Evolutionary conservation across 2,113 vertebrate species (phyloP).

Genomic region (Delphinus delphis): DNA sequence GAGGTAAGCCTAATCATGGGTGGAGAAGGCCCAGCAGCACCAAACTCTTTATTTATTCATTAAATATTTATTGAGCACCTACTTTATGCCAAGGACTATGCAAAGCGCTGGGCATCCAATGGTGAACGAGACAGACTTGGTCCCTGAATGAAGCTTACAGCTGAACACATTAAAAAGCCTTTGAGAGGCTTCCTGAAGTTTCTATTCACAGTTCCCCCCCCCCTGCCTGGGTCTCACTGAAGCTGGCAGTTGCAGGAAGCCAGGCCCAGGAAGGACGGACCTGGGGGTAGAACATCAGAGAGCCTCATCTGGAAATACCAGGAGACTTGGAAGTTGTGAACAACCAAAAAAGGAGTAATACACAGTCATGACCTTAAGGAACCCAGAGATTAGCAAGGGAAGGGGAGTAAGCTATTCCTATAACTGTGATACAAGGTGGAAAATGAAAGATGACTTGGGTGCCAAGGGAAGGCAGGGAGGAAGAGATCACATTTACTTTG

Average conservation of each 20-base stretch:
- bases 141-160: not conserved
- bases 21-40: not conserved
- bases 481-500: not conserved
- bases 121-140: not conserved
- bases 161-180: not conserved
- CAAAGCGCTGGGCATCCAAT: not conserved
- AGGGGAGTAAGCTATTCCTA: not conserved
- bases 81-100: not conserved
- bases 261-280: not conserved
- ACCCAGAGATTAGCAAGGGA: not conserved
- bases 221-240: not conserved
- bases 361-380: not conserved
- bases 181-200: not conserved
- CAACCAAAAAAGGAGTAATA: not conserved
- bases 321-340: not conserved
- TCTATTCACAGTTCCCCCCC: not conserved
- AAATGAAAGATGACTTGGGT: not conserved
- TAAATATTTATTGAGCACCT: constrained; percentile 12
- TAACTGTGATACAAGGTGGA: not conserved
- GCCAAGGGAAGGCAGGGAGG: not conserved
- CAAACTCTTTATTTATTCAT: not conserved
- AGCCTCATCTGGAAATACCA: not conserved
- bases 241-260: not conserved
- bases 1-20: not conserved
- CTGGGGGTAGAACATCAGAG: not conserved